phyloP scores from a whole-genome alignment of 2,797 vertebrate genomes.

The Myoxocephalus aenaeus region DNA sequence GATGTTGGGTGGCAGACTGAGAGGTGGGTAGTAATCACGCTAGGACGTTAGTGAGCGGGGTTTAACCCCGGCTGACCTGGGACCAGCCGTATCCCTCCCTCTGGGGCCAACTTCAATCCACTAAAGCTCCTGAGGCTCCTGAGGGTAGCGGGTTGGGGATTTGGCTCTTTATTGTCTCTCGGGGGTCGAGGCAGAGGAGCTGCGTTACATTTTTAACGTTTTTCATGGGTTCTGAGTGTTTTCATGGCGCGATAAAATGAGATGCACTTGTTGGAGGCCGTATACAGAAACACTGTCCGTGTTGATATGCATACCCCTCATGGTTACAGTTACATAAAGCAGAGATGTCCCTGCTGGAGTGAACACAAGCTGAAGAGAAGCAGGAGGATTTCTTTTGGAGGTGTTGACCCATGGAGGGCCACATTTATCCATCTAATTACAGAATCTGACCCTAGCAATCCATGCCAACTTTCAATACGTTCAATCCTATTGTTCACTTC shows the following conservation, averaged over 20 bases:
- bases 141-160: slow-evolving; percentile 35
- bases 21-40: slow-evolving; percentile 47
- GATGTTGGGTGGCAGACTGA: slow-evolving; percentile 61
- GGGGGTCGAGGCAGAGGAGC: slow-evolving; percentile 36
- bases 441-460: background rate
- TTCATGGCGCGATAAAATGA: background rate
- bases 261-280: background rate
- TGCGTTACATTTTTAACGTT: background rate
- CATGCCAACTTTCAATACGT: background rate
- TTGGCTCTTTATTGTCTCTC: slow-evolving; percentile 60
- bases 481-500: background rate
- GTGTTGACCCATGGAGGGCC: background rate
- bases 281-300: background rate
- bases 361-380: background rate
- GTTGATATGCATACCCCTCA: background rate
- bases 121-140: slow-evolving; percentile 37
- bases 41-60: slow-evolving; percentile 42
- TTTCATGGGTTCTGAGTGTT: background rate
- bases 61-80: slow-evolving; percentile 67
- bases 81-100: slow-evolving; percentile 56
- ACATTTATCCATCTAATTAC: background rate
- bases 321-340: background rate
- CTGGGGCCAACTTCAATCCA: slow-evolving; percentile 64
- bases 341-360: background rate
- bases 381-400: background rate